Conservation (phyloP, 2,888 invertebrate genomes). For the Chaetogeoica ovagalla region DNA sequence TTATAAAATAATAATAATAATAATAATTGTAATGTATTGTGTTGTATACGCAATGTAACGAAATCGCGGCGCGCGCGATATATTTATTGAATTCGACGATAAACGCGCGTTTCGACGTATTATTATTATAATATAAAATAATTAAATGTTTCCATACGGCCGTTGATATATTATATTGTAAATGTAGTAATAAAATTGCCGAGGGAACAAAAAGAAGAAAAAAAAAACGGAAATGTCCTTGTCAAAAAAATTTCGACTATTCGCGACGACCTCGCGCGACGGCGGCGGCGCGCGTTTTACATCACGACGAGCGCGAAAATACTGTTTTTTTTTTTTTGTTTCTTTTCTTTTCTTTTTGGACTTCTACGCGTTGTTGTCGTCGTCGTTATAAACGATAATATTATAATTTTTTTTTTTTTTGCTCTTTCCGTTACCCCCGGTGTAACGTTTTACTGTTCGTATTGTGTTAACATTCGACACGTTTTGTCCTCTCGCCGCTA, state of each 20-base stretch:
- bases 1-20: conserved; percentile 1
- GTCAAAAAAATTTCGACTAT: neutral
- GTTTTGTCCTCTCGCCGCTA: neutral
- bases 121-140: too few species aligned
- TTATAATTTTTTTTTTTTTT: too few species aligned
- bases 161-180: neutral
- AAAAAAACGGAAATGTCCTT: conserved; percentile 20
- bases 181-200: neutral
- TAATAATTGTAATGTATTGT: neutral
- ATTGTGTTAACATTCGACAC: too few species aligned
- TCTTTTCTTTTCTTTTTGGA: neutral
- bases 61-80: neutral
- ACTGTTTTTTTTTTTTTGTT: neutral
- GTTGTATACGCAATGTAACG: neutral
- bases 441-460: too few species aligned
- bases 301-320: neutral
- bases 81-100: too few species aligned
- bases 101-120: too few species aligned
- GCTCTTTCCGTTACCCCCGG: too few species aligned
- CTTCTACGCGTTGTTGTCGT: too few species aligned
- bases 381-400: too few species aligned
- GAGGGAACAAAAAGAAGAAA: too few species aligned
- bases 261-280: neutral
- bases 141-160: too few species aligned
- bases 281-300: neutral